Conservation (phyloP, 1,140 invertebrate genomes). For the Ceratosolen fusciceps region DNA sequence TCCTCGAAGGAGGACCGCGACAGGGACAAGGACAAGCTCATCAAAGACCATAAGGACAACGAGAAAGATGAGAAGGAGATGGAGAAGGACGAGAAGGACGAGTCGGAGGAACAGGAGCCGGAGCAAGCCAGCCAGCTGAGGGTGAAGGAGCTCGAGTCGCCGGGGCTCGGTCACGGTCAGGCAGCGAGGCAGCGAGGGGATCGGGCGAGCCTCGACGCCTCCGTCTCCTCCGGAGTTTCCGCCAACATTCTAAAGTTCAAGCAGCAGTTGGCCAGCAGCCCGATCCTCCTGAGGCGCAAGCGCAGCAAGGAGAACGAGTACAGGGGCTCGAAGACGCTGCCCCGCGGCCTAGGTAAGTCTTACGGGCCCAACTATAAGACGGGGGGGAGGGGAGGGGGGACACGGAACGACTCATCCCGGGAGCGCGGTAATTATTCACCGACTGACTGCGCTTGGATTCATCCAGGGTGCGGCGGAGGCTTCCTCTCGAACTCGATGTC, state of each 20-base stretch:
- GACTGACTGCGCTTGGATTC: neutral
- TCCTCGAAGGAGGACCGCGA: conserved; percentile 56
- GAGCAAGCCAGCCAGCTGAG: conserved; percentile 68
- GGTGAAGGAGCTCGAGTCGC: conserved; percentile 75
- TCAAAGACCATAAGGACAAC: too few species aligned
- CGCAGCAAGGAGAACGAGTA: conserved; percentile 80
- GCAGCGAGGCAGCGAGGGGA: conserved; percentile 51
- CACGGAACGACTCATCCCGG: too few species aligned
- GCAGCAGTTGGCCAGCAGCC: conserved; percentile 77
- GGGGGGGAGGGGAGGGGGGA: too few species aligned
- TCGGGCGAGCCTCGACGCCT: conserved; percentile 73
- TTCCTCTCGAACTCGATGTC: conserved; percentile 73
- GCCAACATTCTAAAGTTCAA: conserved; percentile 74
- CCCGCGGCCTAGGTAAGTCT: conserved; percentile 75
- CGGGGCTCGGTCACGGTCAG: conserved; percentile 64
- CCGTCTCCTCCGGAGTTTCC: conserved; percentile 63
- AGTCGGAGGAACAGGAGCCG: conserved; percentile 50
- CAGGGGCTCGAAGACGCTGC: conserved; percentile 83
- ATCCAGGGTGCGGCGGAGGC: conserved; percentile 64
- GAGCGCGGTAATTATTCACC: neutral
- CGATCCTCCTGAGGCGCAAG: conserved; percentile 78
- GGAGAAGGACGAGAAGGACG: too few species aligned
- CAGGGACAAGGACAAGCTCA: too few species aligned
- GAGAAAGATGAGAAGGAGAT: too few species aligned
- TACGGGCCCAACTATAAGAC: too few species aligned